Evolutionary conservation across 2,113 vertebrate species (phyloP).

Genomic region (Meleagris gallopavo): DNA sequence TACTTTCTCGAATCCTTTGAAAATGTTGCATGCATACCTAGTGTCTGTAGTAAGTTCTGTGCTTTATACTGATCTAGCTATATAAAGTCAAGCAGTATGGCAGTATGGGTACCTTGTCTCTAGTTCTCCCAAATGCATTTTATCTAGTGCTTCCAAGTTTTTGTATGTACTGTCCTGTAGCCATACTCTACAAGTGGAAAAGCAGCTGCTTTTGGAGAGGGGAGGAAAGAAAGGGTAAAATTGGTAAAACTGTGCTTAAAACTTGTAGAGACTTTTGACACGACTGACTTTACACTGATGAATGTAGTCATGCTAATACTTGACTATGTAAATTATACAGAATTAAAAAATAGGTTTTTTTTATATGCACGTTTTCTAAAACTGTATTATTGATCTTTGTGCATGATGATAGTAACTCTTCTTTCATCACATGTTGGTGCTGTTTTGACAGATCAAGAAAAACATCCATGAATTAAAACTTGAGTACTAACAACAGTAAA

Average conservation of each 20-base stretch:
- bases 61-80: neutral
- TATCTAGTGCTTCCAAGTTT: neutral
- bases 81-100: neutral
- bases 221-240: neutral
- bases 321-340: neutral
- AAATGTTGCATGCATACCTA: neutral
- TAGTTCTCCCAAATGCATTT: neutral
- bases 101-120: accelerated
- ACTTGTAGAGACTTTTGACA: neutral
- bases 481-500: neutral
- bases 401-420: neutral
- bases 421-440: neutral
- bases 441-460: neutral
- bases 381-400: neutral
- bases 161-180: neutral
- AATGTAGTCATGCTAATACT: neutral
- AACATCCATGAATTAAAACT: neutral
- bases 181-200: neutral
- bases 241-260: neutral
- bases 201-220: neutral
- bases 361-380: neutral
- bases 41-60: neutral
- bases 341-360: neutral
- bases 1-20: neutral
- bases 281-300: neutral